These are phyloP conservation scores for Drosophila arawakana DNA, from an alignment of 1,140 invertebrate species.

Conservation along the genomic window DNA sequence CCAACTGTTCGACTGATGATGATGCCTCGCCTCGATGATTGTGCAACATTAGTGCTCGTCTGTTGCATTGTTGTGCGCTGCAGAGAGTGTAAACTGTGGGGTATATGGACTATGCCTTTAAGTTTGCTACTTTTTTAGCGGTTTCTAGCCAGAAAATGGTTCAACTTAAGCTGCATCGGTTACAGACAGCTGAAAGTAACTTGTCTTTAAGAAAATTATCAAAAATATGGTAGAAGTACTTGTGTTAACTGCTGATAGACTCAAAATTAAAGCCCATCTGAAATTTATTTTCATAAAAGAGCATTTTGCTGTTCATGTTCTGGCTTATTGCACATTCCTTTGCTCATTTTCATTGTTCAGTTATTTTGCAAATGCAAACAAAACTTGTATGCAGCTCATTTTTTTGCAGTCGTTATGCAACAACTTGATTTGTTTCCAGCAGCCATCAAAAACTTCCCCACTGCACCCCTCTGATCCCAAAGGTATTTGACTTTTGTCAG, in stretches of 20 bases:
- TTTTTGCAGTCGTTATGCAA: constrained; percentile 47
- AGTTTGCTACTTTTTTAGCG: neutral
- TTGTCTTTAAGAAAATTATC: too few relatives aligned
- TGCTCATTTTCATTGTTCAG: constrained; percentile 14
- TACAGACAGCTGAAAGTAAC: too few relatives aligned
- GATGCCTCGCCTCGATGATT: constrained; percentile 43
- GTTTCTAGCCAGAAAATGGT: neutral
- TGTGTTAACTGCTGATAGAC: too few relatives aligned
- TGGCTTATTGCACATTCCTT: neutral
- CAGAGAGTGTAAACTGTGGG: constrained; percentile 19
- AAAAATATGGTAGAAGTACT: too few relatives aligned
- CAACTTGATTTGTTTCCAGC: constrained; percentile 50
- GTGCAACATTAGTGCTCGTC: constrained; percentile 55
- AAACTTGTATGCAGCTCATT: constrained; percentile 47
- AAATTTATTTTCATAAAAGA: neutral
- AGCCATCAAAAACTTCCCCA: neutral
- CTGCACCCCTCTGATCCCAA: neutral
- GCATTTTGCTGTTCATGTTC: neutral
- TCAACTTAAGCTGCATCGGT: too few relatives aligned
- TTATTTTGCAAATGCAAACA: constrained; percentile 20
- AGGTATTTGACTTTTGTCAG: constrained; percentile 23
- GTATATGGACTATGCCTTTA: constrained; percentile 8
- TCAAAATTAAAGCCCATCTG: too few relatives aligned
- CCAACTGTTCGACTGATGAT: constrained; percentile 16
- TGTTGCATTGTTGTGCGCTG: constrained; percentile 33